Evolutionary conservation across 1,140 invertebrate genomes (phyloP), one percentile per base, ranked within the genome.

Genomic region (Cydia fagiglandana): DNA sequence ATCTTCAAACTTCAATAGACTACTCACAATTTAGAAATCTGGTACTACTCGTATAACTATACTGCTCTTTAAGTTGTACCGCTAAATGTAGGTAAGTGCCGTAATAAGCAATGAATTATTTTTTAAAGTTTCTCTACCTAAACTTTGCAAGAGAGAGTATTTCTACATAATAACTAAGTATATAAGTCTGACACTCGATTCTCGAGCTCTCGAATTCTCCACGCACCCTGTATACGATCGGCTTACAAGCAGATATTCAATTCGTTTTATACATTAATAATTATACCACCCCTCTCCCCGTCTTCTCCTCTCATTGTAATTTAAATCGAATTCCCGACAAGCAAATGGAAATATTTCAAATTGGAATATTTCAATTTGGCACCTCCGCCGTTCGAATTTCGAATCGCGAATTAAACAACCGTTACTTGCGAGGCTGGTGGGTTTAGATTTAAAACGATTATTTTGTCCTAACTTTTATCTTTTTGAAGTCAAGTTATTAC

Each of bases 321-420:
- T 90, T 89, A 90, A 90, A 90, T 91, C 82, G 87, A 89, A 89
- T 90, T 88, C 85, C 86, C 80, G 82, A 86, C 84, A 87, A 86
- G 82, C 83, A 89, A 89, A 91, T 90, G 89, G 88, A 90, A 91
- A 91, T 91, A 91, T 91, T 90, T 89, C 86, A 89, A 90, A 90
- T 90, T 81, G 83, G 79, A 83, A 61, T 61, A 61, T 61, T 61
- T 61, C 56, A 61, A 61, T 61, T 61, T 61, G 78, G 81, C 85
- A 87, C 87, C 89, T 78, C 77, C 79, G 81, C 47, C 77, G 75
- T 81, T 81, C 79, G 80, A 83, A 81, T 81, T 84, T 82, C 78
- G 78, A 82, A 84, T 84, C 83, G 77, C 56, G 76, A 78, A 80
- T 80, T 76, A 80, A 80, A 70, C 45, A 41, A 34, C 64, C 66